Conservation (phyloP, 2,888 invertebrate genomes). For the Temnothorax rugatulus region DNA sequence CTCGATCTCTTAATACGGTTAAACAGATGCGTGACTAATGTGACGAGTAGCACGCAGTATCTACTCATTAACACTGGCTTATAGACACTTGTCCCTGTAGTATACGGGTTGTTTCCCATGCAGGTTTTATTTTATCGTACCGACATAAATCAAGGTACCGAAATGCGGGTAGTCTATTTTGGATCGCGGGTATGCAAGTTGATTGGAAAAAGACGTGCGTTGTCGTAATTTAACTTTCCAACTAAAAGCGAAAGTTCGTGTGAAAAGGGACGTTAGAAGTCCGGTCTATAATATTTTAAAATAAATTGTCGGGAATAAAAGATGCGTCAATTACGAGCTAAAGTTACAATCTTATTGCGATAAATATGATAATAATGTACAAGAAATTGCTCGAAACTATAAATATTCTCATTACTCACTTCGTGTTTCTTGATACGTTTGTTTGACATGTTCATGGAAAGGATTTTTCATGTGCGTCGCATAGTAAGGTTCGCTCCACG, state of each 20-base stretch:
- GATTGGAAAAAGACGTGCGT: constrained; percentile 26
- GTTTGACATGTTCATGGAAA: constrained; percentile 93
- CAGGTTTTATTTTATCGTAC: not conserved
- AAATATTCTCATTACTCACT: constrained; percentile 89
- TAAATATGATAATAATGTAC: not conserved
- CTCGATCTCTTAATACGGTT: constrained; percentile 35
- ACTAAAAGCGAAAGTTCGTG: not conserved
- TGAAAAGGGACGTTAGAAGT: not conserved
- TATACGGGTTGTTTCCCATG: constrained; percentile 67
- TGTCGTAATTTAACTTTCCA: not conserved
- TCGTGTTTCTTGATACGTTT: constrained; percentile 94
- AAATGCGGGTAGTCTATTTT: constrained; percentile 69
- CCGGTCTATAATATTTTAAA: not conserved
- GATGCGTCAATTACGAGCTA: not conserved
- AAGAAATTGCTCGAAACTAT: not conserved
- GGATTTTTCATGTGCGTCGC: constrained; percentile 95
- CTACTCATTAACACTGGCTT: constrained; percentile 60
- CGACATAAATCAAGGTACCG: constrained; percentile 8
- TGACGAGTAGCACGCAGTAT: constrained; percentile 37
- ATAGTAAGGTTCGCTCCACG: constrained; percentile 92
- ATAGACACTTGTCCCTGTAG: constrained; percentile 48
- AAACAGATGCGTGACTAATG: constrained; percentile 42
- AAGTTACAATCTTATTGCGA: not conserved
- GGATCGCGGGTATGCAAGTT: not conserved
- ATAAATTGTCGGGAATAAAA: not conserved